These are phyloP conservation scores for Fregata magnificens DNA, from an alignment of 2,113 vertebrate genomes.

Conservation along the genomic window DNA sequence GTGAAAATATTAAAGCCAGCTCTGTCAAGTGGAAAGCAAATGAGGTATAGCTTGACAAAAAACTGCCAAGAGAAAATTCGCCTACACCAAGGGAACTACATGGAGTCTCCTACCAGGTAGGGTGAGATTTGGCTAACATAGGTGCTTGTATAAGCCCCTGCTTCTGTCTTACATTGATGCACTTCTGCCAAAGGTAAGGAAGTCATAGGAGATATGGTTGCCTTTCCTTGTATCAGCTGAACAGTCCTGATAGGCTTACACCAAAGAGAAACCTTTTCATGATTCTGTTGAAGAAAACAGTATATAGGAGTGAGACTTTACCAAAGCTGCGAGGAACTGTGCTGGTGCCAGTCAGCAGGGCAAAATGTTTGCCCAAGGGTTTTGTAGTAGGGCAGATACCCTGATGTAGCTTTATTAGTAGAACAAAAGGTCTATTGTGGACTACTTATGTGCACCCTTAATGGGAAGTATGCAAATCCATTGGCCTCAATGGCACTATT, in stretches of 20 bases:
- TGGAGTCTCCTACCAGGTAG: not conserved
- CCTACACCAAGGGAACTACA: not conserved
- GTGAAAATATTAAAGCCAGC: not conserved
- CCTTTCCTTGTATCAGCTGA: not conserved
- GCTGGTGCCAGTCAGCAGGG: not conserved
- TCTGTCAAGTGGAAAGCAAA: not conserved
- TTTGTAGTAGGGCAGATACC: not conserved
- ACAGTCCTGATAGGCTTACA: not conserved
- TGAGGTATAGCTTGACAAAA: not conserved
- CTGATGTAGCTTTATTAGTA: not conserved
- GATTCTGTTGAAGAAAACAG: not conserved
- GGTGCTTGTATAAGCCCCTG: not conserved
- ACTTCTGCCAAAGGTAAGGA: not conserved
- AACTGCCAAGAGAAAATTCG: not conserved
- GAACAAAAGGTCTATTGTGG: constrained; percentile 1
- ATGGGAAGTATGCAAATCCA: not conserved
- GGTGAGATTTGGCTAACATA: not conserved
- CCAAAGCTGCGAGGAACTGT: not conserved
- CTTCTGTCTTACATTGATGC: not conserved
- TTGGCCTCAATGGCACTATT: not conserved
- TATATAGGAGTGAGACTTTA: not conserved
- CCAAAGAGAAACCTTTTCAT: not conserved
- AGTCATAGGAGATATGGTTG: not conserved
- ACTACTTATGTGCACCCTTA: not conserved
- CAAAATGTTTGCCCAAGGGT: not conserved